Conservation (phyloP, 2,113 vertebrate species). For the Trochalopteron elliotii region DNA sequence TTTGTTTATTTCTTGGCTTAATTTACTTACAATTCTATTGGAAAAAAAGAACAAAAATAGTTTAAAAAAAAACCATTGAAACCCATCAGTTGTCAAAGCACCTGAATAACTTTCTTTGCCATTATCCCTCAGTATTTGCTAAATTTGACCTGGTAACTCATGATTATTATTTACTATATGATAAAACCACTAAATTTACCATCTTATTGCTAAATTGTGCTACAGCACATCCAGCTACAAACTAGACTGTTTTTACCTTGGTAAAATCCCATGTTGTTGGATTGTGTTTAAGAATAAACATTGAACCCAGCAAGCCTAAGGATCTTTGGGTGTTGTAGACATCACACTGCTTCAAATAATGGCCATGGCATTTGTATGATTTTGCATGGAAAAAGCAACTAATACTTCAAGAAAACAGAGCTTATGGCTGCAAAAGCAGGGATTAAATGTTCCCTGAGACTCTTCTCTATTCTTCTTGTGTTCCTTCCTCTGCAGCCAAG, state of each 20-base stretch:
- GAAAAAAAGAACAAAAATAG: constrained; percentile 1
- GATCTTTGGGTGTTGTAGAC: neutral
- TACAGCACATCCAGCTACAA: neutral
- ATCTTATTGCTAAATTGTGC: neutral
- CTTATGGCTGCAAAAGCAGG: neutral
- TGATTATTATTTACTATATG: neutral
- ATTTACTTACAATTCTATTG: constrained; percentile 83
- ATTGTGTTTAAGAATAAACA: neutral
- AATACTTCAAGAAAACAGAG: neutral
- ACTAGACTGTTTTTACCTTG: neutral
- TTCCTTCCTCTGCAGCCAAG: neutral
- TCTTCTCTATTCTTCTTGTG: neutral
- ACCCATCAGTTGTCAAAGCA: neutral
- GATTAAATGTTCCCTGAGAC: neutral
- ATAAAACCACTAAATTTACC: neutral
- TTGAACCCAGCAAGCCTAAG: neutral
- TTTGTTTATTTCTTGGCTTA: constrained; percentile 87
- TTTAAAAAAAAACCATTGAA: neutral
- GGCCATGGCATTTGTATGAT: neutral
- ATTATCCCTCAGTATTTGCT: neutral
- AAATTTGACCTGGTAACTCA: neutral
- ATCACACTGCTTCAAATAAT: neutral
- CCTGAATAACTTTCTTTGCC: neutral
- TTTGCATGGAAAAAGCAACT: neutral
- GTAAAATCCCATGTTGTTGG: neutral